Conservation (phyloP, 1,140 invertebrate genomes). For the Drosophila lowei region DNA sequence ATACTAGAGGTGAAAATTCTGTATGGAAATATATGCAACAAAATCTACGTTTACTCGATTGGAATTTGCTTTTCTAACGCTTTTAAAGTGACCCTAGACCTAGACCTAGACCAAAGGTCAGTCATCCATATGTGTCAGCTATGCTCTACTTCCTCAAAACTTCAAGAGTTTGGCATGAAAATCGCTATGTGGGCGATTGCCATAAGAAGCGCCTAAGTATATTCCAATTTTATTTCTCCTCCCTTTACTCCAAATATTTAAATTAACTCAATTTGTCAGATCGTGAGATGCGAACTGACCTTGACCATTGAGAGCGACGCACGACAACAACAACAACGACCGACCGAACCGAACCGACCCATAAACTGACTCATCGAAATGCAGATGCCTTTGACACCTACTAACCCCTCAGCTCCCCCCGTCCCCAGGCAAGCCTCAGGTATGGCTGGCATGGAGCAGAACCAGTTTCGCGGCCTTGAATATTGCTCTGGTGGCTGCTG, state of each 20-base stretch:
- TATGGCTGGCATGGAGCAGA: conserved; percentile 5
- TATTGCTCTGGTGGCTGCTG: conserved; percentile 13
- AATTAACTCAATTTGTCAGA: conserved; percentile 69
- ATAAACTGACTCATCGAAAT: conserved; percentile 48
- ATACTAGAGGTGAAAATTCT: too few species aligned
- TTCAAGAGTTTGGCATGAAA: conserved; percentile 5
- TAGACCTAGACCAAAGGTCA: not conserved
- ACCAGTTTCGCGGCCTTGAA: conserved; percentile 68
- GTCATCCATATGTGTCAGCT: not conserved
- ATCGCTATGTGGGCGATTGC: conserved; percentile 20
- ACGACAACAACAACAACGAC: conserved; percentile 7
- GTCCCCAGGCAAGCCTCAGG: too few species aligned
- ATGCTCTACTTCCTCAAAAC: conserved; percentile 20
- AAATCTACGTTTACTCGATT: too few species aligned
- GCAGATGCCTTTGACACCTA: conserved; percentile 56
- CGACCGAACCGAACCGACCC: not conserved
- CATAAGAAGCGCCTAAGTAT: conserved; percentile 3
- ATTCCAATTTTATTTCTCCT: not conserved
- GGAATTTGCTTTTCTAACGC: too few species aligned
- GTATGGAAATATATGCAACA: too few species aligned
- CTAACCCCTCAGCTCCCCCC: conserved; percentile 9
- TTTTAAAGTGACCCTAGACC: not conserved
- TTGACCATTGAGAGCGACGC: conserved; percentile 35
- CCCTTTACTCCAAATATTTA: conserved; percentile 59
- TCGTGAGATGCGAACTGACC: conserved; percentile 53